Evolutionary conservation across 2,888 invertebrate species (phyloP), one percentile per base, ranked within the genome.

Genomic region (Theretra japonica): DNA sequence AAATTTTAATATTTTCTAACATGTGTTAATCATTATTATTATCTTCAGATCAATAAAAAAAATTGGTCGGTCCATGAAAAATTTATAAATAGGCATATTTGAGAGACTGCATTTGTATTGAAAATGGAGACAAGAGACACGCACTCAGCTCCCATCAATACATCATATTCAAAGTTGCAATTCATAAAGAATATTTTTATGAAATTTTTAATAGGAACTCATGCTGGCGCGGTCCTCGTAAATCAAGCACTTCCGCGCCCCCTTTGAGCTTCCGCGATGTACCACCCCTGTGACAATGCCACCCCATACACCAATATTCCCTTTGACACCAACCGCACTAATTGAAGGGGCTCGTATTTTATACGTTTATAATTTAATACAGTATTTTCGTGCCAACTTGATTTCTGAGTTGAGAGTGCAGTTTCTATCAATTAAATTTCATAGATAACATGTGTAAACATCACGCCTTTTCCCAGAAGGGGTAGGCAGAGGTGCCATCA

Each of bases 231-330:
- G 85, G 83, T 85, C 85, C 86, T 87, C 91, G 88, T 92, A 92
- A 92, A 92, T 92, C 92, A 92, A 91, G 90, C 88, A 89, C 90
- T 91, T 91, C 90, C 90, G 89, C 85, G 82, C 88, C 87, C 88
- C 90, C 90, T 91, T 91, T 92, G 90, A 91, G 90, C 89, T 90
- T 91, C 89, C 88, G 88, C 85, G 80, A 91, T 90, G 90, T 91
- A 91, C 87, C 88, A 89, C 84, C 84, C 83, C 87, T 82, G 86
- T 89, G 91, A 91, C 92, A 91, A 91, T 90, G 89, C 90, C 88
- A 86, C 88, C 88, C 86, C 84, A 87, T 86, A 89, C 85, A 89
- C 88, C 88, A 88, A 90, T 89, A 89, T 90, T 88, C 87, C 84
- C 86, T 89, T 85, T 88, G 88, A 88, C 86, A 84, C 82, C 81